phyloP scores from a whole-genome alignment of 1,140 invertebrate species.

The Teleopsis dalmanni region DNA sequence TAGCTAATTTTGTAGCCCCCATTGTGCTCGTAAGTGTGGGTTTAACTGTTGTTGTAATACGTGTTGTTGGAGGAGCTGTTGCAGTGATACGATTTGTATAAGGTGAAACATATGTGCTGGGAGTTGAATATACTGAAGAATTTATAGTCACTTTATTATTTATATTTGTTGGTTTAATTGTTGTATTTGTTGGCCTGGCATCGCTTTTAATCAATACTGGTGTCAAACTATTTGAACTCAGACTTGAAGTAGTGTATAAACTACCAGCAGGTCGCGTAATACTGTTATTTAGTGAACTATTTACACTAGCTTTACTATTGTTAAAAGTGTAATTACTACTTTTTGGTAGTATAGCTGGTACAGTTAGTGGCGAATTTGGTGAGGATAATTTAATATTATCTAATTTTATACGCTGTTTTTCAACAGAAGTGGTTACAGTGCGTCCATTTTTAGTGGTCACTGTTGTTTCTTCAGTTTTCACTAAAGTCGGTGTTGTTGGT shows the following conservation, averaged over 20 bases:
- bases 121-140: background rate
- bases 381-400: slow-evolving; percentile 4
- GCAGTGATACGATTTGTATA: background rate
- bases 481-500: slow-evolving; percentile 19
- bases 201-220: no score
- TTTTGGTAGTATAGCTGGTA: no score
- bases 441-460: slow-evolving; percentile 29
- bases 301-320: no score
- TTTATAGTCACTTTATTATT: background rate
- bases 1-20: background rate
- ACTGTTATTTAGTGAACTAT: no score
- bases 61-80: background rate
- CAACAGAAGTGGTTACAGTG: slow-evolving; percentile 27
- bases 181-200: no score
- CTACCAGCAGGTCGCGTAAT: no score
- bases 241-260: no score
- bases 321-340: no score
- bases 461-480: slow-evolving; percentile 26
- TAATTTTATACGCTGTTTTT: slow-evolving; percentile 24
- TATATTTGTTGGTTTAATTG: no score
- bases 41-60: background rate
- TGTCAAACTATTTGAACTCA: no score
- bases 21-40: no score
- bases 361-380: slow-evolving; percentile 6
- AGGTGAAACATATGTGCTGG: background rate